Evolutionary conservation across 2,113 vertebrate species (phyloP).

Genomic region (Balaenoptera acutorostrata): DNA sequence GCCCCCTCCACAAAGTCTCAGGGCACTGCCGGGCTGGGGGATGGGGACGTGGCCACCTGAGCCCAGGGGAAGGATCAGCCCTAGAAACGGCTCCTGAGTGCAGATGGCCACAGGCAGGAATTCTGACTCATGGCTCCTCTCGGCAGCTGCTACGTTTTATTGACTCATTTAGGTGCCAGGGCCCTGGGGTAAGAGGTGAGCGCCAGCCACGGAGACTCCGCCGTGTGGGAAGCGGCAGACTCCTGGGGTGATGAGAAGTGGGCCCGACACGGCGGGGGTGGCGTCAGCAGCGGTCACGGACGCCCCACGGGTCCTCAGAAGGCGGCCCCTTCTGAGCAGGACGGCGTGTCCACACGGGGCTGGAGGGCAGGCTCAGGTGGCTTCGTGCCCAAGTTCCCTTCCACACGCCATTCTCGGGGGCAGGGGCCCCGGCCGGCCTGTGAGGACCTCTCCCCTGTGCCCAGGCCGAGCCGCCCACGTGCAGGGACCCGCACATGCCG

Average conservation of each 20-base stretch:
- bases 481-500: rapidly evolving
- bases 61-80: not conserved
- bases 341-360: rapidly evolving
- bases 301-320: not conserved
- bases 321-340: not conserved
- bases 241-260: not conserved
- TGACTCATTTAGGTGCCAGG: not conserved
- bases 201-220: not conserved
- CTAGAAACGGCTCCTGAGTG: rapidly evolving
- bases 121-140: rapidly evolving
- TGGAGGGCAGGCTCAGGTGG: not conserved
- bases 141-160: not conserved
- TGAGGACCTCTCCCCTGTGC: not conserved
- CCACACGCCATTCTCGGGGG: not conserved
- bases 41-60: not conserved
- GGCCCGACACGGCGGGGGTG: not conserved
- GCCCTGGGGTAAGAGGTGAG: no score
- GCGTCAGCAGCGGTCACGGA: not conserved
- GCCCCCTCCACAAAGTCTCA: not conserved
- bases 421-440: rapidly evolving
- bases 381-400: not conserved
- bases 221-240: rapidly evolving
- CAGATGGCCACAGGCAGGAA: not conserved
- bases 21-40: rapidly evolving
- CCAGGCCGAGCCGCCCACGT: not conserved